A percentile compares a stretch with the other conserved stretches of the same genome.
These are phyloP conservation scores for Coleophora deauratella DNA, from an alignment of 2,888 invertebrate species.

Conservation along the genomic window DNA sequence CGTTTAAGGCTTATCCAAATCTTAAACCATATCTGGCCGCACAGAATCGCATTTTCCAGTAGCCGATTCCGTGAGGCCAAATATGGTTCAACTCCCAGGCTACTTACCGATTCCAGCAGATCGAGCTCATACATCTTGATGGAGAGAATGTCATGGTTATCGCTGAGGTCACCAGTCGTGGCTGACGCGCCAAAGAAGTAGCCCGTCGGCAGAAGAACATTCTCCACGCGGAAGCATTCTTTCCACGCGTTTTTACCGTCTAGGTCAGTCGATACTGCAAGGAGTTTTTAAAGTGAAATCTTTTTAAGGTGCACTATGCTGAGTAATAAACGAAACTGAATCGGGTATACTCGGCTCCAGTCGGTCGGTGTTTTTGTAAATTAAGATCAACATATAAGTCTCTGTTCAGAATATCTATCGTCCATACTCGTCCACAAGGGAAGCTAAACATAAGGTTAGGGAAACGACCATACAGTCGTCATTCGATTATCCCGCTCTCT, in stretches of 20 bases:
- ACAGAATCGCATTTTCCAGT: too few species aligned
- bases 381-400: neutral
- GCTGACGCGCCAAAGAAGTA: conserved; percentile 96
- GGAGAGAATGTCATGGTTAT: conserved; percentile 95
- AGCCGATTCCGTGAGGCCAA: too few species aligned
- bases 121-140: conserved; percentile 95
- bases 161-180: conserved; percentile 96
- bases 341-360: neutral
- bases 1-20: too few species aligned
- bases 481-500: too few species aligned
- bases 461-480: too few species aligned
- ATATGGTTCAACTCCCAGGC: neutral
- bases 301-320: neutral
- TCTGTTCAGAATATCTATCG: conserved; percentile 27
- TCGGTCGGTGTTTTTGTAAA: too few species aligned
- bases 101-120: conserved; percentile 74
- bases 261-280: conserved; percentile 89
- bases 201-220: conserved; percentile 93
- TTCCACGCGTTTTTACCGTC: conserved; percentile 96
- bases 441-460: too few species aligned
- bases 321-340: neutral
- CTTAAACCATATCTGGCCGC: too few species aligned
- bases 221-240: conserved; percentile 91
- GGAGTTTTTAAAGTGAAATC: conserved; percentile 1
- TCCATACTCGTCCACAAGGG: conserved; percentile 84